phyloP scores from a whole-genome alignment of 2,797 vertebrate species.

The Epinephelus coioides region DNA sequence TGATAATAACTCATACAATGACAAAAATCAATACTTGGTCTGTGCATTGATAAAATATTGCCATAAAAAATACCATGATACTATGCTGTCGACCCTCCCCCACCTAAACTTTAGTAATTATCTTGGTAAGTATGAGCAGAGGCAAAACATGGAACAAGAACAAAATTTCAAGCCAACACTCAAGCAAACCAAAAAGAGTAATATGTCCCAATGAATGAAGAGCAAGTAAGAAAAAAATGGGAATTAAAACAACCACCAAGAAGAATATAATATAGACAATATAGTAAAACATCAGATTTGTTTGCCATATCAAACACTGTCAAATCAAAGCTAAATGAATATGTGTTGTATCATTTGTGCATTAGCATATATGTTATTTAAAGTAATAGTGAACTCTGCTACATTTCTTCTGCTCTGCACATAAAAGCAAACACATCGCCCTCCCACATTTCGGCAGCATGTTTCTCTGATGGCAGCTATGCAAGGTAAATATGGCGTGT shows the following conservation, averaged over 20 bases:
- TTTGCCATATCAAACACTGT: neutral
- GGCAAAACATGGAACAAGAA: neutral
- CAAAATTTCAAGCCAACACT: neutral
- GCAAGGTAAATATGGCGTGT: slow-evolving; percentile 45
- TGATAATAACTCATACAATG: too few species aligned
- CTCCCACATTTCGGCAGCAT: slow-evolving; percentile 27
- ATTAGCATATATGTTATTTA: neutral
- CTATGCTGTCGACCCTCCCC: too few species aligned
- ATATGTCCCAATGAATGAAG: neutral
- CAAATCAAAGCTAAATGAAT: neutral
- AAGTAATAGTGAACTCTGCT: neutral
- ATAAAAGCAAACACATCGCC: neutral
- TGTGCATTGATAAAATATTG: too few species aligned
- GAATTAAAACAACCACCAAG: neutral
- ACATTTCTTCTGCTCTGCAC: neutral
- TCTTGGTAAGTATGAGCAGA: neutral
- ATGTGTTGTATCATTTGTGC: neutral
- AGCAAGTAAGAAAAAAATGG: neutral
- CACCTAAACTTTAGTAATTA: too few species aligned
- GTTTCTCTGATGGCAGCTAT: slow-evolving; percentile 36
- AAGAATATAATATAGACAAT: neutral
- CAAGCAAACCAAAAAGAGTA: neutral
- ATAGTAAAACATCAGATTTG: neutral
- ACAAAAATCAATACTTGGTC: too few species aligned
- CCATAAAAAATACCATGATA: too few species aligned